Base-by-base conservation (phyloP, 2,888 invertebrate species). In the Acronicta psi region DNA sequence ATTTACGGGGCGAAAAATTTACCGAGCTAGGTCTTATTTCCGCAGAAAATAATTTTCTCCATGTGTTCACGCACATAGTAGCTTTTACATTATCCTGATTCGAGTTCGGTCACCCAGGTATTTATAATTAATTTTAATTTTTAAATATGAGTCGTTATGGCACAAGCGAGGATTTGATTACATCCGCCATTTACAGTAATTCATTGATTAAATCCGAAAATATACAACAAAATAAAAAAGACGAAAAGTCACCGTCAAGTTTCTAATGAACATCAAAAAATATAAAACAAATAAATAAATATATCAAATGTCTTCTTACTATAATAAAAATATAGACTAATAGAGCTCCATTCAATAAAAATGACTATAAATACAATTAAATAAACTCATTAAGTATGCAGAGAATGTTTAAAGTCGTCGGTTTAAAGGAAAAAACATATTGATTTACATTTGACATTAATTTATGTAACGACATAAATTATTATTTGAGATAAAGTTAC, bases 381-480 rank as follows among this genome's bases (percentile, higher is more conserved):
- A 37, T 37, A 59, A 59, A 64, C 53, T 62, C 43, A 75, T 70
- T 77, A 54, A 52, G 36, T 71, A 52, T 67, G 34, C 59, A 61
- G 34, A 40, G 43, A 31, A 65, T 54, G 66, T 69, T 57, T 55
- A 54, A 64, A 67, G 38, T 42, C 16, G 8, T 53, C 14, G 40
- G 49, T 63, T 71, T 55, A 61, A 58, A 43, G 13, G 11, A 61
- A 69, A 61, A 6, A 58, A 20, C 13, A 29, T 56, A 75, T 53
- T 77, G 60, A 66, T 69, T 71, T 69, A 63, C 55, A 59, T 68
- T 65, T 68, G 59, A 54, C 66, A 56, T 67, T n/a, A 64, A 73
- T 65, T 59, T 66, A 75, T 77, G 38, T 23, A 43, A 36, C 13
- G 36, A 41, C 10, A 60, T 70, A 60, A 71, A 57, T 74, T 54